Evolutionary conservation across 1,140 invertebrate genomes (phyloP).

Genomic region (Drosophila lacertosa): DNA sequence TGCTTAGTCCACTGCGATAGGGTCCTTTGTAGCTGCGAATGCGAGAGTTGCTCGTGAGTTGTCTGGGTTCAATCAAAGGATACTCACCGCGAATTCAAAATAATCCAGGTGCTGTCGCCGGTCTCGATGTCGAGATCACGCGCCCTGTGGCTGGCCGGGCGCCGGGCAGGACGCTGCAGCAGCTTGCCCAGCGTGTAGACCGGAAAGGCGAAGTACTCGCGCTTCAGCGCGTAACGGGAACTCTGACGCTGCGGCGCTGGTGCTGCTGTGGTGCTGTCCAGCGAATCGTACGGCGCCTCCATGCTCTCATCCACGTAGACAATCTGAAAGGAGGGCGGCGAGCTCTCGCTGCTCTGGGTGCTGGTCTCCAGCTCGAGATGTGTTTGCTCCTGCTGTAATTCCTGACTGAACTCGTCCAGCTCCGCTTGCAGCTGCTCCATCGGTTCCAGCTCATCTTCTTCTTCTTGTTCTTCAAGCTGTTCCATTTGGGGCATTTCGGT

Average conservation of each 20-base stretch:
- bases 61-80: too few relatives aligned
- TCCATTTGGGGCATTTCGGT: not conserved
- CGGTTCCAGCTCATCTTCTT: not conserved
- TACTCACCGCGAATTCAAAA: conserved; percentile 73
- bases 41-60: too few relatives aligned
- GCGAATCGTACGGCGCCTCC: conserved; percentile 40
- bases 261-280: conserved; percentile 18
- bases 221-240: conserved; percentile 59
- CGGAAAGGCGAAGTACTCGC: conserved; percentile 71
- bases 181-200: conserved; percentile 72
- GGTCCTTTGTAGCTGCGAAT: conserved; percentile 67
- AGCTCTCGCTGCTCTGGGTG: not conserved
- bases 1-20: conserved; percentile 8
- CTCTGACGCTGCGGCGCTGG: conserved; percentile 47
- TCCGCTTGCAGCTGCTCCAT: not conserved
- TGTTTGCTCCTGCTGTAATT: not conserved
- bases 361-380: conserved; percentile 12
- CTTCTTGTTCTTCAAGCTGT: not conserved
- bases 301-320: conserved; percentile 70
- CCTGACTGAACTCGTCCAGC: too few relatives aligned
- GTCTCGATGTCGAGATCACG: not conserved
- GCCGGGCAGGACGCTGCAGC: conserved; percentile 37
- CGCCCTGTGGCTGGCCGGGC: not conserved
- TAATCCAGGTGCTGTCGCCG: conserved; percentile 69
- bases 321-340: conserved; percentile 49